Evolutionary conservation across 2,113 vertebrate species (phyloP).

Genomic region (Natator depressus): DNA sequence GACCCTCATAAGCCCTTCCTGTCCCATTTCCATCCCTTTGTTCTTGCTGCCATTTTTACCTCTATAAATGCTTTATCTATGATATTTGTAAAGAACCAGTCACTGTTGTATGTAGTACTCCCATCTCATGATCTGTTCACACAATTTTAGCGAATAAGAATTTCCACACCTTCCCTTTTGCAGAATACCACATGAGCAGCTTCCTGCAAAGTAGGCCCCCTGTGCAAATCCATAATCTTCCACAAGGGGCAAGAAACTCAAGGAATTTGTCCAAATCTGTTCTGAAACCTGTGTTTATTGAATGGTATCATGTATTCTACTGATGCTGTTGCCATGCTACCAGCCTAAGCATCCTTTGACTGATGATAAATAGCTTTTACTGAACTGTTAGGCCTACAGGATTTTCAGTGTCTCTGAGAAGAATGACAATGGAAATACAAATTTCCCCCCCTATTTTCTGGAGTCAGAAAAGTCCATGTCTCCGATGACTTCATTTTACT

Average conservation of each 20-base stretch:
- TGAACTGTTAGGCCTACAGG: background rate
- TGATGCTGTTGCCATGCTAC: background rate
- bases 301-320: accelerated
- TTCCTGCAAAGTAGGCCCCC: background rate
- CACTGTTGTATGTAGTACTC: background rate
- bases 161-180: background rate
- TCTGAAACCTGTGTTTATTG: background rate
- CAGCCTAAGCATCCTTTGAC: background rate
- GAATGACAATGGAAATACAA: background rate
- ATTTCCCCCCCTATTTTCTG: background rate
- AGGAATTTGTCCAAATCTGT: background rate
- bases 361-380: background rate
- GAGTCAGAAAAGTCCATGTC: background rate
- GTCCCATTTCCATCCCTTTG: background rate
- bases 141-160: background rate
- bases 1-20: background rate
- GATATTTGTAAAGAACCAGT: background rate
- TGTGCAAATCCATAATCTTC: background rate
- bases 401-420: background rate
- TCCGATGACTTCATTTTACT: background rate
- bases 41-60: background rate
- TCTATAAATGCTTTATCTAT: background rate
- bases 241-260: background rate
- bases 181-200: background rate
- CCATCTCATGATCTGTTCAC: background rate